Conservation (phyloP, 2,797 vertebrate genomes). For the Myotis planiceps region DNA sequence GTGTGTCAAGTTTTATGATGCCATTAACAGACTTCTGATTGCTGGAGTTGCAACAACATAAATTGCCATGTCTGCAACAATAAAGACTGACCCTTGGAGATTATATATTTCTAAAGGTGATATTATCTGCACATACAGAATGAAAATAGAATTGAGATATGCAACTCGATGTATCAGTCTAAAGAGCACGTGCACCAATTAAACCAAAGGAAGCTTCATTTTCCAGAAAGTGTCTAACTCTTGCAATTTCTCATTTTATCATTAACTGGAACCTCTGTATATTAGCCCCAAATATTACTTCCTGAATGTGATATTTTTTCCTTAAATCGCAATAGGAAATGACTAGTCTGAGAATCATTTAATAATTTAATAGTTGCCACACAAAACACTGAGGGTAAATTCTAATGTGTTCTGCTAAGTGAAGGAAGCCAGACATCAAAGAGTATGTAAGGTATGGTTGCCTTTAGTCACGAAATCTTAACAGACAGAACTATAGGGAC, state of each 20-base stretch:
- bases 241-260: conserved; percentile 2
- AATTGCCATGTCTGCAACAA: conserved; percentile 35
- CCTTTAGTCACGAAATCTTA: neutral
- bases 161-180: neutral
- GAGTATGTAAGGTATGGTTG: neutral
- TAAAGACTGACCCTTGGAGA: conserved; percentile 47
- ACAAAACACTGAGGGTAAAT: neutral
- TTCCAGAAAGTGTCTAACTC: conserved; percentile 5
- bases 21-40: conserved; percentile 60
- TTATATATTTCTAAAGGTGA: conserved; percentile 45
- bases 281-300: neutral
- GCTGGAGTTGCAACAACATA: conserved; percentile 43
- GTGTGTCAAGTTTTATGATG: conserved; percentile 72
- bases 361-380: neutral
- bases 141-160: conserved; percentile 36
- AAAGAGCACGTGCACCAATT: neutral
- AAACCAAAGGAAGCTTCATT: conserved; percentile 25
- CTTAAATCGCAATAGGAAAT: neutral
- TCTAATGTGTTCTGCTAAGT: neutral
- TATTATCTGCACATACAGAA: conserved; percentile 43
- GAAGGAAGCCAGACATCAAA: neutral
- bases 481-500: neutral
- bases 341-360: neutral
- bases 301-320: neutral
- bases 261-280: neutral